Conservation (phyloP, 2,888 invertebrate species). For the Cryptocephalus moraei region DNA sequence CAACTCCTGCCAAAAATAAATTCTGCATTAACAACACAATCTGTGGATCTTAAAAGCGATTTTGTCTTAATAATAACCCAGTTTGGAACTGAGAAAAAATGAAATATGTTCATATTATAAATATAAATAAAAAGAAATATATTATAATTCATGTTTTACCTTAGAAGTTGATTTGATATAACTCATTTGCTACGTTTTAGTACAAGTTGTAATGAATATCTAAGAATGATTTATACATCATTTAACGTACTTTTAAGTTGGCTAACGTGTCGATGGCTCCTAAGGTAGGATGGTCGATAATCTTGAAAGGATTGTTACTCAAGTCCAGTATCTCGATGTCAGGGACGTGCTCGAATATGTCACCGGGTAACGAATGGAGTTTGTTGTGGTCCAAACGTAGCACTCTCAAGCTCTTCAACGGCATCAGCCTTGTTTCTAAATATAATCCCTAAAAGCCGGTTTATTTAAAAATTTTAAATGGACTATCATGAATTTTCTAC, state of each 20-base stretch:
- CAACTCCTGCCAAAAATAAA: slow-evolving; percentile 44
- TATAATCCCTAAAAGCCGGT: slow-evolving; percentile 26
- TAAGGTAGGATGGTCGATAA: slow-evolving; percentile 52
- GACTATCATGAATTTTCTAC: no score
- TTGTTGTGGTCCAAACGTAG: slow-evolving; percentile 61
- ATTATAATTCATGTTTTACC: no score
- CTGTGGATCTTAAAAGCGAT: no score
- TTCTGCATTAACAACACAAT: no score
- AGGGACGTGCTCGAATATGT: slow-evolving; percentile 63
- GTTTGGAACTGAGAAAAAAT: no score
- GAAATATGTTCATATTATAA: no score
- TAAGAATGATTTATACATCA: neutral
- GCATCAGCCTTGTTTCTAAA: slow-evolving; percentile 47
- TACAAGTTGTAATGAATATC: no score
- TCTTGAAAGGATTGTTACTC: slow-evolving; percentile 62
- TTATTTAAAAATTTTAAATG: no score
- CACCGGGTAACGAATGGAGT: slow-evolving; percentile 57
- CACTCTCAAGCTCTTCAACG: slow-evolving; percentile 46
- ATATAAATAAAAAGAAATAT: no score
- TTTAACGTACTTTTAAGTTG: slow-evolving; percentile 48
- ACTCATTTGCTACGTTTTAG: no score
- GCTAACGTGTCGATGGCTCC: slow-evolving; percentile 56
- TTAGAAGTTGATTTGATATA: no score
- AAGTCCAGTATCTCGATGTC: slow-evolving; percentile 58
- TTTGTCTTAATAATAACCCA: no score